Base-by-base conservation (phyloP, 2,888 invertebrate species). In the Microplitis manilae region DNA sequence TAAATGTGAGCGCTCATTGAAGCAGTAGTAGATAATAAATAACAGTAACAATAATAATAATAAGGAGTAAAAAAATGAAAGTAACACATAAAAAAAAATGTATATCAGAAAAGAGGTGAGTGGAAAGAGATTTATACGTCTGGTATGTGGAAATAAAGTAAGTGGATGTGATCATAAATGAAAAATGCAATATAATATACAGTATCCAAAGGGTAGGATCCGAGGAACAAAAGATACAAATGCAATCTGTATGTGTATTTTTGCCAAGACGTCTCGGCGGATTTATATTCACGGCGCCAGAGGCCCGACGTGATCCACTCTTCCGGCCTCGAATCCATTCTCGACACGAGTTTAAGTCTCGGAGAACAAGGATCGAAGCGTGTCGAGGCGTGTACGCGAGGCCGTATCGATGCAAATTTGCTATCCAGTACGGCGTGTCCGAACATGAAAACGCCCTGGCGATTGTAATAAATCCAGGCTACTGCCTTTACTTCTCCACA, bases 381-480 rank as follows among this genome's bases (percentile, higher is more conserved):
- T 77, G 73, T 77, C 77, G 73, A 73, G 67, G 76, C 67, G 73
- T 73, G 73, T 77, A 77, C 65, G 72, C 65, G 72, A 76, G 68
- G 72, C 76, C 76, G 68, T 76, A 76, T 77, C 68, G 70, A 77
- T 77, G 73, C 73, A 77, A 73, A 77, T 77, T 68, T 77, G 73
- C 17, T 73, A 77, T 77, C 68, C 77, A 77, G 67, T 73, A 61
- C 38, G 61, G 62, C 73, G 68, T 77, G 77, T 77, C 68, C 68
- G 65, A 73, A 77, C 77, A 77, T 73, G 77, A 77, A 77, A 73
- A 77, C 68, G 68, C 77, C 73, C 77, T 17, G 62, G 77, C 64
- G 68, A 73, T 77, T 77, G 77, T 77, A 77, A 77, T 77, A 73
- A 77, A 77, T 77, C 68, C 77, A 77, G 65, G 73, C 77, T 77